These are phyloP conservation scores for Trichacis sp. DNA, from an alignment of 2,888 invertebrate species.

Conservation along the genomic window DNA sequence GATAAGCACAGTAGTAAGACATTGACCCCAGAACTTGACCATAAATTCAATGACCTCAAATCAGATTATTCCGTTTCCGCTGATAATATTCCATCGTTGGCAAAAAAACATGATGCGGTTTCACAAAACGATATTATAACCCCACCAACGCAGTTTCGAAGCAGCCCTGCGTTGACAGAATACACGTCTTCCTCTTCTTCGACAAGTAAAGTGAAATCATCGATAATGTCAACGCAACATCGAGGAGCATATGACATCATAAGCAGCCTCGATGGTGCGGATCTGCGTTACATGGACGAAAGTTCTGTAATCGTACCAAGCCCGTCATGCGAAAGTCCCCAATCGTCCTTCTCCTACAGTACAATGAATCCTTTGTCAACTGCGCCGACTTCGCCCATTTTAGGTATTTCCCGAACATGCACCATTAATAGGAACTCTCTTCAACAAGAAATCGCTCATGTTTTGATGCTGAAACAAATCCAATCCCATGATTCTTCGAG, in stretches of 20 bases:
- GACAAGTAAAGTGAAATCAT: conserved; percentile 53
- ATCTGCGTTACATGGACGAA: conserved; percentile 91
- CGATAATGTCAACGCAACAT: conserved; percentile 67
- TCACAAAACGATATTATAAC: conserved; percentile 74
- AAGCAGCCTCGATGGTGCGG: conserved; percentile 85
- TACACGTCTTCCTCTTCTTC: conserved; percentile 70
- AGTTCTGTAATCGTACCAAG: conserved; percentile 86
- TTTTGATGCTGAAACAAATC: conserved; percentile 73
- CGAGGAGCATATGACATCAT: conserved; percentile 81
- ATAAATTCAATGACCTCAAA: conserved; percentile 47
- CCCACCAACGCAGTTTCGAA: conserved; percentile 77
- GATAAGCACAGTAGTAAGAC: conserved; percentile 66
- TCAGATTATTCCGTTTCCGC: conserved; percentile 38
- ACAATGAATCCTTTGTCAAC: conserved; percentile 70
- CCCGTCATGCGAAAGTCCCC: conserved; percentile 83
- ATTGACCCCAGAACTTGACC: conserved; percentile 64
- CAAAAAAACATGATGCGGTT: conserved; percentile 43
- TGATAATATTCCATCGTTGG: conserved; percentile 52
- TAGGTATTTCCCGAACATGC: conserved; percentile 68
- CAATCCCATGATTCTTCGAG: conserved; percentile 47
- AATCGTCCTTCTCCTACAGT: conserved; percentile 72
- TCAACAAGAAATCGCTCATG: conserved; percentile 80
- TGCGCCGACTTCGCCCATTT: conserved; percentile 74
- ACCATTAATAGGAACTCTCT: conserved; percentile 76
- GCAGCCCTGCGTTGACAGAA: conserved; percentile 74